Conservation (phyloP, 1,140 invertebrate genomes). For the Trigoniulus corallinus region DNA sequence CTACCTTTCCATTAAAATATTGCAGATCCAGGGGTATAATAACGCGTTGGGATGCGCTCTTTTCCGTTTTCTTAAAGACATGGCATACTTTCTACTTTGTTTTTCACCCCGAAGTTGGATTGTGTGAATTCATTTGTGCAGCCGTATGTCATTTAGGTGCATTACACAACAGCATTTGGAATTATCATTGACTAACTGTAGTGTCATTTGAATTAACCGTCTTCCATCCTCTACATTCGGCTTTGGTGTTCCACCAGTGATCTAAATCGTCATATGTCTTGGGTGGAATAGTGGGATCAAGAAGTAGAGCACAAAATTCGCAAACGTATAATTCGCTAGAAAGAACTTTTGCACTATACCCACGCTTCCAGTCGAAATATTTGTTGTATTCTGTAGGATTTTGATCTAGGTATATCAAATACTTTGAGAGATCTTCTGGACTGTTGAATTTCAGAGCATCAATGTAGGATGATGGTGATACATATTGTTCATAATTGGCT, state of each 20-base stretch:
- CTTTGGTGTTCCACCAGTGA: neutral
- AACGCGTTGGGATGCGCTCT: no score
- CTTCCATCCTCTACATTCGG: neutral
- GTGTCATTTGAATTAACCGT: no score
- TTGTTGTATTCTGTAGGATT: conserved; percentile 18
- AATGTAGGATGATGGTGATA: conserved; percentile 27
- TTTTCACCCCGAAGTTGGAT: no score
- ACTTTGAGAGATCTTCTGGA: conserved; percentile 18
- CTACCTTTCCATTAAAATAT: no score
- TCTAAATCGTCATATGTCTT: neutral
- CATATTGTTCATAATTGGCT: conserved; percentile 21
- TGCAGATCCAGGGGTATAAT: no score
- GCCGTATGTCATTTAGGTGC: no score
- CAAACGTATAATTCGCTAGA: neutral
- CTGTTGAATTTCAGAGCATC: conserved; percentile 18
- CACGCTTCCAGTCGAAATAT: conserved; percentile 20
- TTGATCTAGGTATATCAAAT: conserved; percentile 15
- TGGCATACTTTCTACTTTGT: no score
- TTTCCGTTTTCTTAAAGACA: no score
- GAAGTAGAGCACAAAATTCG: neutral
- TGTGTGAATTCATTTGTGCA: no score
- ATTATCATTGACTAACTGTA: no score
- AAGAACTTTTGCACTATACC: neutral
- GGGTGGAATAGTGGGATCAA: neutral
- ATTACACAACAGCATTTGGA: no score